Evolutionary conservation across 2,797 vertebrate species (phyloP).

Genomic region (Propithecus deckenii): DNA sequence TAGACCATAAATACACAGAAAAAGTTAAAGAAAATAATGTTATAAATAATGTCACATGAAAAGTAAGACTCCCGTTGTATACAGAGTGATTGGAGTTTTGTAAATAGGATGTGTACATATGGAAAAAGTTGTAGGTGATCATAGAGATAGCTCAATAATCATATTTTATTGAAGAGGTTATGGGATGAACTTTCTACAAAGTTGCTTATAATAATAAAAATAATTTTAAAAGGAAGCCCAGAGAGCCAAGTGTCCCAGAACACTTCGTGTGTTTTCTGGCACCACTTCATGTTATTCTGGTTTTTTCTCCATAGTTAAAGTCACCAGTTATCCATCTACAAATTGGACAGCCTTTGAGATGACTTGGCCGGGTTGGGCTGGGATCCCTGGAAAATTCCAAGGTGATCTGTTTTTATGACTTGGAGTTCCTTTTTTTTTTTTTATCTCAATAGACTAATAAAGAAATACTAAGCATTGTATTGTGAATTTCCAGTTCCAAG

Average conservation of each 20-base stretch:
- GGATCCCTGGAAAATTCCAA: conserved; percentile 71
- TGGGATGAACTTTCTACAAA: conserved; percentile 41
- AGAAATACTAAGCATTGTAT: not conserved
- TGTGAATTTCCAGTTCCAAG: conserved; percentile 18
- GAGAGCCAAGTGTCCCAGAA: conserved; percentile 45
- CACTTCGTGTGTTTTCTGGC: conserved; percentile 60
- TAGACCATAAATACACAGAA: not conserved
- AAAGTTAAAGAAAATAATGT: conserved; percentile 23
- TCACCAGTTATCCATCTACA: conserved; percentile 43
- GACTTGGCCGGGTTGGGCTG: conserved; percentile 38
- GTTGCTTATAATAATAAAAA: conserved; percentile 55
- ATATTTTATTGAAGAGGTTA: conserved; percentile 10
- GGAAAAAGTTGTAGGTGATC: not conserved
- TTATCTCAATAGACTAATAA: not conserved
- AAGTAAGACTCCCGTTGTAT: not conserved
- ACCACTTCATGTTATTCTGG: conserved; percentile 59
- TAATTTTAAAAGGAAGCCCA: conserved; percentile 28
- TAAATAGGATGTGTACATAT: not conserved
- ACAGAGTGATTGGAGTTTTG: not conserved
- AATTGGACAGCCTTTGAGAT: conserved; percentile 31
- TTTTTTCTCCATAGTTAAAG: conserved; percentile 57
- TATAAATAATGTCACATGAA: not conserved
- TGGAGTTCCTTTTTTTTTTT: not conserved
- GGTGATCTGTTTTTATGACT: not conserved
- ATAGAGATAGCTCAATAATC: not conserved